Percentiles rank a stretch among this genome's conserved stretches.
Evolutionary conservation across 2,888 invertebrate species (phyloP).

Genomic region (Acanthosepion esculentum): DNA sequence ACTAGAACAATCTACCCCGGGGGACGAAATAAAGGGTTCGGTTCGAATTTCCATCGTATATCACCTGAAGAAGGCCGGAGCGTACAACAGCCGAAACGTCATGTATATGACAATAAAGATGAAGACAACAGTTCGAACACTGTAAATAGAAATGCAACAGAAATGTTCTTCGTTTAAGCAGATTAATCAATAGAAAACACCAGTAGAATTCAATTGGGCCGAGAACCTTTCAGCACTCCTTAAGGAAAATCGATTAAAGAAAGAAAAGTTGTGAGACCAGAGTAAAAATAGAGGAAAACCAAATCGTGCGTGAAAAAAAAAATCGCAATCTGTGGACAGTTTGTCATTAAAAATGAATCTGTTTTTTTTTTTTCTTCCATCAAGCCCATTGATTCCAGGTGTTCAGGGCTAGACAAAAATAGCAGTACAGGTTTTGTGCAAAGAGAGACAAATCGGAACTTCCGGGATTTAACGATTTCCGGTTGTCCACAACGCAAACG

Average conservation of each 20-base stretch:
- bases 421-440: neutral
- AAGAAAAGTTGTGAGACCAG: neutral
- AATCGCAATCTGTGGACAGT: neutral
- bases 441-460: neutral
- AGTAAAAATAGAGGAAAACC: neutral
- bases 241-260: neutral
- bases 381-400: neutral
- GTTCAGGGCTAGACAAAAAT: neutral
- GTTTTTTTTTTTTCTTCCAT: neutral
- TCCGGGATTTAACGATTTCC: constrained; percentile 21
- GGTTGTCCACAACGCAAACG: neutral
- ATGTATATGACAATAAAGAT: too few species aligned
- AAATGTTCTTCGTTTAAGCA: too few species aligned
- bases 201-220: too few species aligned
- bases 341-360: neutral
- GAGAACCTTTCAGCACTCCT: neutral
- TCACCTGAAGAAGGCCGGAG: too few species aligned
- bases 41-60: too few species aligned
- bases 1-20: too few species aligned
- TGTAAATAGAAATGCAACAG: too few species aligned
- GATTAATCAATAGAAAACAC: too few species aligned
- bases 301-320: neutral
- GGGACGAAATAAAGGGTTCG: too few species aligned
- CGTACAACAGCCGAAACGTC: too few species aligned
- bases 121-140: too few species aligned